These are phyloP conservation scores for Stenotaenia linearis DNA, from an alignment of 2,888 invertebrate genomes.

Conservation along the genomic window DNA sequence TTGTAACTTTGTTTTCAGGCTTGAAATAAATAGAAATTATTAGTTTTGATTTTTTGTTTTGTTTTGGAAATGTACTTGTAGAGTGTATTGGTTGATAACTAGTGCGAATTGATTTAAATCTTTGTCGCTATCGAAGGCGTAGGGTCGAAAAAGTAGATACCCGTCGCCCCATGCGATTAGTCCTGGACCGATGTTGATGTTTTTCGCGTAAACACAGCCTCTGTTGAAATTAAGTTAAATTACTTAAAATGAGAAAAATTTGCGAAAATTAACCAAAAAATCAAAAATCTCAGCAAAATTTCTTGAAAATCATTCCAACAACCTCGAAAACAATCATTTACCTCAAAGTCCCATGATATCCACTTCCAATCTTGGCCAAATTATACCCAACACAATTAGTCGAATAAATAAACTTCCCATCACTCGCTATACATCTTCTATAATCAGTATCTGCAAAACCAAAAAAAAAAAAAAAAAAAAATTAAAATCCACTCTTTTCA, in stretches of 20 bases:
- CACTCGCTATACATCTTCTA: conserved; percentile 44
- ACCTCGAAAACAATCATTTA: conserved; percentile 36
- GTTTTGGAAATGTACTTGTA: too few relatives aligned
- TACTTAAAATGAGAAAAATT: too few relatives aligned
- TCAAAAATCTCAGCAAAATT: not conserved
- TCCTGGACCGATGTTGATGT: conserved; percentile 43
- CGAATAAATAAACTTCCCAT: conserved; percentile 46
- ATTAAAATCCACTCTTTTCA: too few relatives aligned
- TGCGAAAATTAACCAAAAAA: too few relatives aligned
- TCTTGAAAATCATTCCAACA: not conserved
- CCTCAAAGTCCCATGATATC: conserved; percentile 46
- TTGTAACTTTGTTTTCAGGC: conserved; percentile 17
- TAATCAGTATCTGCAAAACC: conserved; percentile 44
- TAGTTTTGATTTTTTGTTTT: too few relatives aligned
- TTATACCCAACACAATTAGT: conserved; percentile 45
- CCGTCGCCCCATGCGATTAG: conserved; percentile 42
- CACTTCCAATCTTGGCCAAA: conserved; percentile 46
- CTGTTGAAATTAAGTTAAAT: too few relatives aligned
- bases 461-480: conserved; percentile 30
- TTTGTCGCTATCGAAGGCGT: conserved; percentile 42
- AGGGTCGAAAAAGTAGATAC: conserved; percentile 42
- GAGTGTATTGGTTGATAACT: conserved; percentile 42
- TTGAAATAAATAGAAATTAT: conserved; percentile 35
- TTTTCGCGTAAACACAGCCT: conserved; percentile 45
- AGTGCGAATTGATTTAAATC: conserved; percentile 41